Base-by-base conservation (phyloP, 1,140 invertebrate species). In the Drosophila hydei region DNA sequence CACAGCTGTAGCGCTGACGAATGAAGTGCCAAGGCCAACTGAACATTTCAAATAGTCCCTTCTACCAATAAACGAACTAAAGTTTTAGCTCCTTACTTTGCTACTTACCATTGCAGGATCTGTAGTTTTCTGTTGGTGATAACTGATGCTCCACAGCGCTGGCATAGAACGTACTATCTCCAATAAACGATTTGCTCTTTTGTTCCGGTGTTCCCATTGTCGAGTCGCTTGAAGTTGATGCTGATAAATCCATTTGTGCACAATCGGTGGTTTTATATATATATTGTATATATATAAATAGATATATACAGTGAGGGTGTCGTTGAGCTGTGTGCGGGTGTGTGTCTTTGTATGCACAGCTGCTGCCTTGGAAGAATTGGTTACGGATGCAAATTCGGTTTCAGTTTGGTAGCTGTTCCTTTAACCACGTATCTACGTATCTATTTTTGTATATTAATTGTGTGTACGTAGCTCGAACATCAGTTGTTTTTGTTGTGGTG, bases 141-240 rank as follows among this genome's bases (percentile, higher is more conserved):
- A 87, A 33, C 56, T 85, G 80, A 48, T 85, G 77, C 40, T 91
- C 89, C 70, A 91, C 52, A 4, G 89, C 89, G 38, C 85, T 90
- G 16, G 81, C 77, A 47, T 91, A 91, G 5, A 91, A 60, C 8
- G 81, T 88, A 43, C 67, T 72, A 11, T 87, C 83, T 19, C 33
- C 70, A 7, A 72, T 59, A 9, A 63, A 75, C 9, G 67, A 69
- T 79, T 33, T 87, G 47, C 30, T 71, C 6, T 69, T 68, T 8
- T 71, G 60, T 6, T 87, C 83, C 4, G 69, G 64, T 7, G 77
- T 77, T 7, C 51, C 60, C 45, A 48, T 70, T 58, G 54, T 48
- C 14, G 83, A 76, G 45, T 76, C 72, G 40, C 72, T 79, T 42
- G 79, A 79, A 27, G 72, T 65, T 45, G 78, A 88, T 45, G 75